These are phyloP conservation scores for Sabellastarte sp. DNA, from an alignment of 2,888 invertebrate genomes.

Conservation along the genomic window DNA sequence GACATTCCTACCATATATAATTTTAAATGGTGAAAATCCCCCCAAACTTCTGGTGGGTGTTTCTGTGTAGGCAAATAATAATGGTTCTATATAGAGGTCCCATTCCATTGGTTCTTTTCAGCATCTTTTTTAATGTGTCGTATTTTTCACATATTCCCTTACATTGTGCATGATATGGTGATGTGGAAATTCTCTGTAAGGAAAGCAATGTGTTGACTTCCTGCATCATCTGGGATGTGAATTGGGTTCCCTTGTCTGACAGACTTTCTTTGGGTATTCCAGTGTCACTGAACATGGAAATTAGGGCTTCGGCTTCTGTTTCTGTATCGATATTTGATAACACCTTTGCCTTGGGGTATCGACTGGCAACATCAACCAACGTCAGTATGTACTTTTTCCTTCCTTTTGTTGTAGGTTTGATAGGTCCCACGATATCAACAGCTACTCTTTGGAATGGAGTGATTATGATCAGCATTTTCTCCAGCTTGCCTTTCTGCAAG, in stretches of 20 bases:
- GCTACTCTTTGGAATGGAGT: no score
- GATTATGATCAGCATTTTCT: no score
- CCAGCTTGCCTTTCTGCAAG: no score
- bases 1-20: conserved; percentile 10
- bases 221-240: conserved; percentile 23
- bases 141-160: conserved; percentile 20
- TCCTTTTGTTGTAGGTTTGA: no score
- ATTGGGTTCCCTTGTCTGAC: conserved; percentile 19
- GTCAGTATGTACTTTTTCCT: conserved; percentile 4
- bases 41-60: conserved; percentile 3
- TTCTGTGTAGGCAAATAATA: conserved; percentile 9
- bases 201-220: conserved; percentile 19
- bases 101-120: conserved; percentile 7
- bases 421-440: no score
- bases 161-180: conserved; percentile 15
- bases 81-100: conserved; percentile 9
- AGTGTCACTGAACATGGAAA: conserved; percentile 21
- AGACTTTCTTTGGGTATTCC: conserved; percentile 27
- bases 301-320: conserved; percentile 23
- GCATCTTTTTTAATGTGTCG: conserved; percentile 14
- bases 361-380: background rate
- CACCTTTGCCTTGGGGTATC: background rate
- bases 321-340: conserved; percentile 8
- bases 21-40: conserved; percentile 13
- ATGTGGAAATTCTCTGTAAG: conserved; percentile 16